Conservation (phyloP, 1,140 invertebrate genomes). For the Chrysopa pallens region DNA sequence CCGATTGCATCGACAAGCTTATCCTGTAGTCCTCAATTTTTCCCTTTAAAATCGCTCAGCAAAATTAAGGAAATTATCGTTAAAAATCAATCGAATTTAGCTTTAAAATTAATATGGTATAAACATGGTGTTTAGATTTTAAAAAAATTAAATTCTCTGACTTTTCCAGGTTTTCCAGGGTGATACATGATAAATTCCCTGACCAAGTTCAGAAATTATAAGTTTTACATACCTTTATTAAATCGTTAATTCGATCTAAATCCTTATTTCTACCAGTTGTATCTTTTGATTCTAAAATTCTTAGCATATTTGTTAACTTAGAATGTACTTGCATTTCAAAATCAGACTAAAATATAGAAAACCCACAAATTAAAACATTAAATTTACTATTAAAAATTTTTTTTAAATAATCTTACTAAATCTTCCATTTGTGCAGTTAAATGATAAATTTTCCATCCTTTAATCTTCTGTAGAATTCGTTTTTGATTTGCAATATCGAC, state of each 20-base stretch:
- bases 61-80: too few relatives aligned
- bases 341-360: slow-evolving; percentile 24
- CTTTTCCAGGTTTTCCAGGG: too few relatives aligned
- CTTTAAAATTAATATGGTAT: too few relatives aligned
- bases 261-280: slow-evolving; percentile 39
- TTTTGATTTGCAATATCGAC: slow-evolving; percentile 80
- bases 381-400: slow-evolving; percentile 6
- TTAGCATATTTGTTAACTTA: slow-evolving; percentile 41
- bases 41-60: too few relatives aligned
- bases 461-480: slow-evolving; percentile 71
- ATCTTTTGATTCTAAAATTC: slow-evolving; percentile 44
- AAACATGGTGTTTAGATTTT: too few relatives aligned
- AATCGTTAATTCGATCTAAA: slow-evolving; percentile 52
- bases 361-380: slow-evolving; percentile 3
- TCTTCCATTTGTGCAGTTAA: slow-evolving; percentile 84
- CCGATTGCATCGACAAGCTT: too few relatives aligned
- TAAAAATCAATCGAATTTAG: too few relatives aligned
- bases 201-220: too few relatives aligned
- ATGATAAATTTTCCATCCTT: slow-evolving; percentile 91
- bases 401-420: slow-evolving; percentile 39
- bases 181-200: too few relatives aligned
- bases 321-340: slow-evolving; percentile 38
- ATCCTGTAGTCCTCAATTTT: too few relatives aligned
- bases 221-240: slow-evolving; percentile 42
- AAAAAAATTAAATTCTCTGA: too few relatives aligned